Evolutionary conservation across 2,888 invertebrate species (phyloP), one percentile per base, ranked within the genome.

Genomic region (Zele albiditarsus): DNA sequence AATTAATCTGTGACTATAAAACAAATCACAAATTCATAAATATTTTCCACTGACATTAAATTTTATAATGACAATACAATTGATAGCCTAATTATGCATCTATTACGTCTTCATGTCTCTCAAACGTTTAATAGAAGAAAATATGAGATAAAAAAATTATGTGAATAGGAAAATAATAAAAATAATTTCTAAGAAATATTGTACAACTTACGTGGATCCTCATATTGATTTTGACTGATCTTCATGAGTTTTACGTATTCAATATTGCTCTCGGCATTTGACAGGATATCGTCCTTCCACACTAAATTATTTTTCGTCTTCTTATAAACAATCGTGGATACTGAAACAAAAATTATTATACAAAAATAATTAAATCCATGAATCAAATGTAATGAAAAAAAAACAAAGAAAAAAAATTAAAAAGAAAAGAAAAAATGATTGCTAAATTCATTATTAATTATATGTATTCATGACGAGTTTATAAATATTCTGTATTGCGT

Each of bases 201-300:
- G 10, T 38, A 27, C 20, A 63, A 87, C 88, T 88, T 80, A 89
- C 89, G 78, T 60, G 86, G 84, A 84, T 92, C 92, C 75, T 91
- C 91, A 84, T 92, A 88, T 63, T 85, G 84, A 79, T 88, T 88
- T 60, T 84, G 91, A 80, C 91, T 91, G 73, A 92, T 90, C 87
- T 93, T 94, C 74, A 90, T 85, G 16, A 92, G 92, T 77, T 89
- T 91, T 0, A 93, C 90, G 82, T 90, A 91, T 82, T 92, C 92
- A 70, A 91, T 89, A 69, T 90, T 89, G 1, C 80, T 80, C 66
- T 83, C 82, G 4, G 62, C 63, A n/a, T 77, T 68, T 12, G 82
- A 80, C 58, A 82, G 75, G 71, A 80, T 80, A 38, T 86, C 81
- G 14, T 75, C 33, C n/a, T 66, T 58, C 25, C n/a, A 71, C 1